These are phyloP conservation scores for Cherax destructor DNA, from an alignment of 1,140 invertebrate genomes.

Conservation along the genomic window DNA sequence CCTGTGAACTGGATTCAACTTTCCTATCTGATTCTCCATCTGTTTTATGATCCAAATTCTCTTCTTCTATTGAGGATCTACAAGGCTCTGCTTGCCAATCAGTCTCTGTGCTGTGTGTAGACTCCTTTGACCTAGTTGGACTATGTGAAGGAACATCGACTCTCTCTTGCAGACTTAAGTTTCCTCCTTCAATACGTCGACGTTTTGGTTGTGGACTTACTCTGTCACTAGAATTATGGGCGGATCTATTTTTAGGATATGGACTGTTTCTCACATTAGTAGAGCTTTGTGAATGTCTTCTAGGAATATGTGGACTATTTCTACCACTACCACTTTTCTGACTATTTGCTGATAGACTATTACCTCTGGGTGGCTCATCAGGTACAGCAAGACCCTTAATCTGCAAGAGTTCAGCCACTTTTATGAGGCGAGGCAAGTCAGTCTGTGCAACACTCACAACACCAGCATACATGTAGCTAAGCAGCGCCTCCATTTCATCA, in stretches of 20 bases:
- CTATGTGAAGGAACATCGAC: neutral
- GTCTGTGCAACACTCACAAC: slow-evolving; percentile 27
- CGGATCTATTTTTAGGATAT: slow-evolving; percentile 3
- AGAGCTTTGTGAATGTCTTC: neutral
- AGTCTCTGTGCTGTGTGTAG: neutral
- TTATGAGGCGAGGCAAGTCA: slow-evolving; percentile 28
- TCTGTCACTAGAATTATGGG: neutral
- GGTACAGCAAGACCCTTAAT: slow-evolving; percentile 47
- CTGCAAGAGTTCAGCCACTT: slow-evolving; percentile 40
- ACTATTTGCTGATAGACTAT: neutral
- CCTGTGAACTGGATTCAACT: slow-evolving; percentile 7
- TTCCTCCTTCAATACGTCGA: neutral
- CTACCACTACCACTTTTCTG: slow-evolving; percentile 7
- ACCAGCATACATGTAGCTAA: slow-evolving; percentile 39
- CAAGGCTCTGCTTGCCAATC: neutral
- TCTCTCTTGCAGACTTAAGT: neutral
- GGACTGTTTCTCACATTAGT: slow-evolving; percentile 15
- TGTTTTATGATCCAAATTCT: neutral
- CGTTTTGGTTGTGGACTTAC: slow-evolving; percentile 12
- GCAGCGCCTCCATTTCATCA: slow-evolving; percentile 22
- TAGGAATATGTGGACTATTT: neutral
- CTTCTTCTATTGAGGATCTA: neutral
- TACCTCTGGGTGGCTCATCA: slow-evolving; percentile 30
- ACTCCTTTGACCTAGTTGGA: neutral
- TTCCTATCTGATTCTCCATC: neutral